Conservation (phyloP, 2,797 vertebrate genomes). For the Mormyrops boulengeri region DNA sequence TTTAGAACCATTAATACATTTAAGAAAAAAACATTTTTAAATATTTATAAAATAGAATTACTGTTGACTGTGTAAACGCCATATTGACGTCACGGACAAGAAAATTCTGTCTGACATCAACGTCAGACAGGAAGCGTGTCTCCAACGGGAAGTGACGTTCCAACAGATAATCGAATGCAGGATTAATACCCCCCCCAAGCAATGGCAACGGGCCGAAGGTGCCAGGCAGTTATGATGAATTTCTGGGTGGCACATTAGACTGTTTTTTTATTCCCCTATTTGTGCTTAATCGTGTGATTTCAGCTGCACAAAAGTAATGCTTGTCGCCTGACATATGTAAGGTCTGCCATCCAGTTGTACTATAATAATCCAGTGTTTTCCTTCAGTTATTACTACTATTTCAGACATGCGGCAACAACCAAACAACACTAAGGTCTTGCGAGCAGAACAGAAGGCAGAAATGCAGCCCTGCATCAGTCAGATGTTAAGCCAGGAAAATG, state of each 20-base stretch:
- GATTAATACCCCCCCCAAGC: no score
- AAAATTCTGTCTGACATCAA: no score
- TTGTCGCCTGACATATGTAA: not conserved
- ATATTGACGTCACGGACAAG: no score
- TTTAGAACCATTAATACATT: no score
- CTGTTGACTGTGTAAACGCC: no score
- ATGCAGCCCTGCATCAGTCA: constrained; percentile 6
- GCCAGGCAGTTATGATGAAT: not conserved
- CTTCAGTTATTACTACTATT: not conserved
- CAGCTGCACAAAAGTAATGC: not conserved
- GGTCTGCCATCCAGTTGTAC: not conserved
- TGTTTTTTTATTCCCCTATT: not conserved
- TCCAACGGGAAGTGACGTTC: no score
- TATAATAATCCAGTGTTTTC: not conserved
- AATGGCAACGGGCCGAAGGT: no score
- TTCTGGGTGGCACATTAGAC: not conserved
- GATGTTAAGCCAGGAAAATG: constrained; percentile 11
- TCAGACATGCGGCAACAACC: not conserved
- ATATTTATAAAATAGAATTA: no score
- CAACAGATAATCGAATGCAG: no score
- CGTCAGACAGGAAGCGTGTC: no score
- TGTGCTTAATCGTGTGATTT: not conserved
- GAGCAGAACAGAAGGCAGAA: not conserved
- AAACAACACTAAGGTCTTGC: no score
- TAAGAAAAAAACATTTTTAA: no score